A percentile compares a stretch with the other conserved stretches of the same genome.
Evolutionary conservation across 2,797 vertebrate genomes (phyloP).

Genomic region (Rallus crepitans): DNA sequence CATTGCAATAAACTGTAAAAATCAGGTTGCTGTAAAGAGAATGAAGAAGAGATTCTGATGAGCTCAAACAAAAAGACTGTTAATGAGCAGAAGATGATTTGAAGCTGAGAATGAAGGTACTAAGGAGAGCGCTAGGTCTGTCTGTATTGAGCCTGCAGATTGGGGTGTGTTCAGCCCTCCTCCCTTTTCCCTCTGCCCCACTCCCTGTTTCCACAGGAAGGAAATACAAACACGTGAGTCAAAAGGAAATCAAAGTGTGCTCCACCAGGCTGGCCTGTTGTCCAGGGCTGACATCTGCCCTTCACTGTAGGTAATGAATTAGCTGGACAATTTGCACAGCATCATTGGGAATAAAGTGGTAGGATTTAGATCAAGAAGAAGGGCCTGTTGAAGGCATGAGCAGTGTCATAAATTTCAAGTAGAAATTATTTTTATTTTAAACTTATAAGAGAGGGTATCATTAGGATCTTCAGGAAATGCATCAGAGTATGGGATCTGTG

Average conservation of each 20-base stretch:
- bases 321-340: neutral
- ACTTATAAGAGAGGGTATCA: neutral
- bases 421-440: neutral
- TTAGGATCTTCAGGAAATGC: neutral
- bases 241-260: neutral
- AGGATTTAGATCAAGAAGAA: neutral
- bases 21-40: neutral
- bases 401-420: neutral
- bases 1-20: neutral
- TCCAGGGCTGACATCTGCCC: neutral
- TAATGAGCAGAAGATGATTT: neutral
- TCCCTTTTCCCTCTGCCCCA: neutral
- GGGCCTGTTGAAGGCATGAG: neutral
- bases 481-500: neutral
- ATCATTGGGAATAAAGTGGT: neutral
- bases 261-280: neutral
- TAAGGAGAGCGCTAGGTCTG: neutral
- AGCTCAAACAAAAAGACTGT: neutral
- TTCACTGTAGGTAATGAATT: neutral
- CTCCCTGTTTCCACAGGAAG: constrained; percentile 7
- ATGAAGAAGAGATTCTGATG: neutral
- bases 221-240: neutral
- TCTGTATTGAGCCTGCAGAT: neutral
- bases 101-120: neutral
- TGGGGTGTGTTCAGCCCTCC: neutral